Conservation (phyloP, 2,888 invertebrate species). For the Philaethria dido region DNA sequence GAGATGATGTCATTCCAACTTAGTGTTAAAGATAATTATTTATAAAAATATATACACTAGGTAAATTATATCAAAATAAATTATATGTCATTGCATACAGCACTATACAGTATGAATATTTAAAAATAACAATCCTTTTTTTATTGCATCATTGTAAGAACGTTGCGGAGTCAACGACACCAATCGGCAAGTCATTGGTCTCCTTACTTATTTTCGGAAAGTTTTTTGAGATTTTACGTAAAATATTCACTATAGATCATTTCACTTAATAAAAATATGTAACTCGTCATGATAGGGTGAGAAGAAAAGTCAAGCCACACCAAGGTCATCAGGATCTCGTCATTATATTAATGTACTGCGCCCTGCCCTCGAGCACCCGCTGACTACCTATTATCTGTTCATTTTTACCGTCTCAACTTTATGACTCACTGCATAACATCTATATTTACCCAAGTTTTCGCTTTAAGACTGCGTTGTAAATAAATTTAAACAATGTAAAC, state of each 20-base stretch:
- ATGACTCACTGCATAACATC: constrained; percentile 27
- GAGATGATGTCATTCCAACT: neutral
- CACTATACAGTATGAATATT: constrained; percentile 64
- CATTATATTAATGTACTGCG: constrained; percentile 70
- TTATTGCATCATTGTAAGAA: constrained; percentile 61
- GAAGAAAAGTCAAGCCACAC: constrained; percentile 54
- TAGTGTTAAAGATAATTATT: too few relatives aligned
- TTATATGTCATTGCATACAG: neutral
- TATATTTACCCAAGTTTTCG: constrained; percentile 15
- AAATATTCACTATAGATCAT: neutral
- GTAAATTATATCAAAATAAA: neutral
- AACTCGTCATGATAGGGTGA: constrained; percentile 38
- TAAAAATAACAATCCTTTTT: constrained; percentile 61
- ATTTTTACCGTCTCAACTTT: constrained; percentile 26
- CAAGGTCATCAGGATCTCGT: constrained; percentile 71
- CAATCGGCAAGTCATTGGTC: constrained; percentile 62
- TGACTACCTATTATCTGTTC: constrained; percentile 36
- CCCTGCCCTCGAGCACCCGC: constrained; percentile 40
- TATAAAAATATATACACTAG: neutral
- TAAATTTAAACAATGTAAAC: neutral
- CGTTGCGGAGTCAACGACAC: constrained; percentile 72
- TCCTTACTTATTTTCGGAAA: constrained; percentile 24
- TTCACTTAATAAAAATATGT: constrained; percentile 22
- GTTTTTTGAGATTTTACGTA: too few relatives aligned
- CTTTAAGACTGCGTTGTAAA: neutral